phyloP scores from a whole-genome alignment of 2,797 vertebrate genomes.

The Pempheris klunzingeri region DNA sequence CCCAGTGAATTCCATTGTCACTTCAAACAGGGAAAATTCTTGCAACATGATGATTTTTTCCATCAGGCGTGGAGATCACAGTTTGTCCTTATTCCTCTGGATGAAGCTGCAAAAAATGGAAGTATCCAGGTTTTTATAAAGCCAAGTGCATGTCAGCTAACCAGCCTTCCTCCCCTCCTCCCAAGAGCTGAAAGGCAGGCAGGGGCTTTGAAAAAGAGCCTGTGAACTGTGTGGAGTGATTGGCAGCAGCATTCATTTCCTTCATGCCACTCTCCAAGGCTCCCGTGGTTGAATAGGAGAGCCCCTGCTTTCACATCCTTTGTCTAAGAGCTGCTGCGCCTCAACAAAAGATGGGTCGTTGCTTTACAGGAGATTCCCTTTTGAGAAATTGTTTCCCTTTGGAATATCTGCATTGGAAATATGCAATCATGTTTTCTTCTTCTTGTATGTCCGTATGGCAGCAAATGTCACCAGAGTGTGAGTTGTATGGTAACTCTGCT shows the following conservation, averaged over 20 bases:
- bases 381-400: slow-evolving; percentile 35
- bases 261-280: slow-evolving; percentile 75
- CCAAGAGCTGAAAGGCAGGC: slow-evolving; percentile 74
- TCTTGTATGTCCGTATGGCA: background rate
- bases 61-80: slow-evolving; percentile 1
- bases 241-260: slow-evolving; percentile 83
- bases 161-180: slow-evolving; percentile 44
- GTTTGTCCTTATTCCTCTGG: slow-evolving; percentile 8
- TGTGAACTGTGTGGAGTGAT: slow-evolving; percentile 78
- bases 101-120: slow-evolving; percentile 4
- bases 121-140: slow-evolving; percentile 17
- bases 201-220: slow-evolving; percentile 70
- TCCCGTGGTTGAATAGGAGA: slow-evolving; percentile 64
- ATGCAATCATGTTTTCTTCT: background rate
- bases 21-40: background rate
- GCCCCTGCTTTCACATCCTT: slow-evolving; percentile 65
- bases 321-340: slow-evolving; percentile 54
- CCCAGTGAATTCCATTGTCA: background rate
- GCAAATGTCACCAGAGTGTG: background rate
- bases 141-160: slow-evolving; percentile 31
- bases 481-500: background rate
- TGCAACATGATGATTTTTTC: slow-evolving; percentile 5
- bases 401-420: background rate
- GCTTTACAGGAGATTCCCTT: slow-evolving; percentile 32
- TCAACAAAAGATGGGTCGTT: slow-evolving; percentile 19